A percentile compares a stretch with the other conserved stretches of the same genome.
Conservation (phyloP, 2,888 invertebrate species). For the Anorthoa munda region DNA sequence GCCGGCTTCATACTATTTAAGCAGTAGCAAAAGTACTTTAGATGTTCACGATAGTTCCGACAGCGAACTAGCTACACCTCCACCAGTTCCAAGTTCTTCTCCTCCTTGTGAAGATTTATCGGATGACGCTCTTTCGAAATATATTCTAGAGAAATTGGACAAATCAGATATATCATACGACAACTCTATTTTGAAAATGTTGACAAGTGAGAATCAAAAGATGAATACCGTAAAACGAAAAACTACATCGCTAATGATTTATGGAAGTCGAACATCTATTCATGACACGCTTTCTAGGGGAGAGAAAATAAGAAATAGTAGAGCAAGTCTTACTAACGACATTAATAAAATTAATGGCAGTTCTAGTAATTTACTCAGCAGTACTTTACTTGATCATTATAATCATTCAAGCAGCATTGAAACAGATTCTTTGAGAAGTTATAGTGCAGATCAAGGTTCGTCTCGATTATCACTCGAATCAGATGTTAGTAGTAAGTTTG, state of each 20-base stretch:
- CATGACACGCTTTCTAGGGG: constrained; percentile 89
- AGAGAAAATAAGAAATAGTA: constrained; percentile 87
- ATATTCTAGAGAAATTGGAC: constrained; percentile 89
- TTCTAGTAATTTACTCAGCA: constrained; percentile 75
- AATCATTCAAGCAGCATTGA: constrained; percentile 83
- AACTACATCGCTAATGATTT: constrained; percentile 89
- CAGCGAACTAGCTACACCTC: constrained; percentile 95
- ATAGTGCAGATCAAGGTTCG: constrained; percentile 86
- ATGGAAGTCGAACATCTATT: constrained; percentile 88
- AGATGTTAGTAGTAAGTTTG: constrained; percentile 89
- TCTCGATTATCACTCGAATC: constrained; percentile 88
- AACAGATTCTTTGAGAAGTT: constrained; percentile 86
- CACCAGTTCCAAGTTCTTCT: constrained; percentile 94
- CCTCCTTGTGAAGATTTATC: constrained; percentile 94
- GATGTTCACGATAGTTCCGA: constrained; percentile 95
- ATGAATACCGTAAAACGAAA: constrained; percentile 86
- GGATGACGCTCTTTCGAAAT: constrained; percentile 90
- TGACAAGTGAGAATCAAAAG: constrained; percentile 86
- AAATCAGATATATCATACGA: constrained; percentile 87
- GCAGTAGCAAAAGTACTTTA: constrained; percentile 92
- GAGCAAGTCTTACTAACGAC: constrained; percentile 85
- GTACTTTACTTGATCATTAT: constrained; percentile 81
- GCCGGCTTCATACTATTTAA: constrained; percentile 96
- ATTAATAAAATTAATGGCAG: constrained; percentile 78
- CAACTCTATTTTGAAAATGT: constrained; percentile 88